Evolutionary conservation across 37 sponge, comb jelly and placozoan genomes (phyloP), one percentile per base, ranked within the genome.

Genomic region (Hexactinellida sp.): DNA sequence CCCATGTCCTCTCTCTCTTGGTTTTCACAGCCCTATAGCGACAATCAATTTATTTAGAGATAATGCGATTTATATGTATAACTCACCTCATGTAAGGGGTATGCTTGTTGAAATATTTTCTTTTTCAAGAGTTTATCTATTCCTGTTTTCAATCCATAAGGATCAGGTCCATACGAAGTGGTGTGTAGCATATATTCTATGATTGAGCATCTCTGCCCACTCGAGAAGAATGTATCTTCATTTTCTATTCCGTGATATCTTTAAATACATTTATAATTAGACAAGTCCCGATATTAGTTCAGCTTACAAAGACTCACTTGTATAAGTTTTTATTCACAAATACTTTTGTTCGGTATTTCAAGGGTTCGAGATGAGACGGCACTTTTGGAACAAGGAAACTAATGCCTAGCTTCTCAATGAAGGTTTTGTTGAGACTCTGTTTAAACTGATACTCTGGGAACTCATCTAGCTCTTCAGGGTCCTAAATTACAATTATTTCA

Each of bases 51-150:
- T 19, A 32, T 63, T 21, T 63, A 7, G 28, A 63, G 76, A 63
- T 41, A 41, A 16, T 41, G 47, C 47, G 5, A 25, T 63, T 63
- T 25, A 63, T 25, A 5, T 63, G 1, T 23, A 63, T 21, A 63
- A 54, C 23, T 51, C 23, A 82, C 93, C 25, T 92, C 92, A 52
- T 95, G 96, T 34, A 95, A 89, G 21, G 96, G 96, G 82, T 86
- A 95, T 23, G 86, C 91, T 13, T 83, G 89, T 36, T 36, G 55
- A 87, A 95, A 92, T 63, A 87, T 47, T 7, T 84, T 84, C 84
- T 90, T 92, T 5, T 83, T 38, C 0, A 93, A 39, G 34, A 95
- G 90, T 35, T 94, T 87, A 28, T 39, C 91, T 30, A 93, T 24
- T 23, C 96, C 96, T 13, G 76, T 25, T 63, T 63, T 63, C 76